Conservation (phyloP, 2,797 vertebrate genomes). For the Carapus acus region DNA sequence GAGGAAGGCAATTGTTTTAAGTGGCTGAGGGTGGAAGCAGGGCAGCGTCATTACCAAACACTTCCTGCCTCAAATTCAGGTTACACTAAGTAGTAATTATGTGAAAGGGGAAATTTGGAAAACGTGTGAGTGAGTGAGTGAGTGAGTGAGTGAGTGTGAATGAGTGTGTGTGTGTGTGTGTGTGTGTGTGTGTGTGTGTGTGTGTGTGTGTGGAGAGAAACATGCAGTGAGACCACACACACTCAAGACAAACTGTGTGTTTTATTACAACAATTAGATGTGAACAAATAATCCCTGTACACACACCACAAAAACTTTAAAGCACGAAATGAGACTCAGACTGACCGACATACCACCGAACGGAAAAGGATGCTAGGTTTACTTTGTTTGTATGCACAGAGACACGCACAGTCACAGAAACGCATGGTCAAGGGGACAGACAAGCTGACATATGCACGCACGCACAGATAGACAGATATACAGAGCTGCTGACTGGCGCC, state of each 20-base stretch:
- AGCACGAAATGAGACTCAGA: slow-evolving; percentile 4
- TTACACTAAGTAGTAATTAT: slow-evolving; percentile 71
- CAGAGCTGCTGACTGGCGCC: slow-evolving; percentile 40
- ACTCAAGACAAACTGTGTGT: neutral
- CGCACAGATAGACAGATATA: slow-evolving; percentile 55
- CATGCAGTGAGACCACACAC: neutral
- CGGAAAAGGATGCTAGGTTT: no score
- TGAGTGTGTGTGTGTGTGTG: slow-evolving; percentile 2
- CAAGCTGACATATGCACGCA: slow-evolving; percentile 26
- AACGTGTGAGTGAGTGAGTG: slow-evolving; percentile 1
- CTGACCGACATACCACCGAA: neutral
- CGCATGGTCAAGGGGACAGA: slow-evolving; percentile 3
- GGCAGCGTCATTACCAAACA: slow-evolving; percentile 40
- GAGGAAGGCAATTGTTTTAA: slow-evolving; percentile 31
- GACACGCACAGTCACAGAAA: slow-evolving; percentile 2
- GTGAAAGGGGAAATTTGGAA: slow-evolving; percentile 47
- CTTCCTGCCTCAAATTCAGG: slow-evolving; percentile 56
- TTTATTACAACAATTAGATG: neutral
- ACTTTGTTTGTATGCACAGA: neutral
- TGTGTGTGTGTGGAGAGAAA: neutral
- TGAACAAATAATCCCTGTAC: neutral
- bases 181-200: slow-evolving; percentile 11
- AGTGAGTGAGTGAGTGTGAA: slow-evolving; percentile 6
- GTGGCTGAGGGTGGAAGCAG: slow-evolving; percentile 36
- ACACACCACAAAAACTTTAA: no score